Base-by-base conservation (phyloP, 2,113 vertebrate genomes). In the Andinoacara biseriatus region DNA sequence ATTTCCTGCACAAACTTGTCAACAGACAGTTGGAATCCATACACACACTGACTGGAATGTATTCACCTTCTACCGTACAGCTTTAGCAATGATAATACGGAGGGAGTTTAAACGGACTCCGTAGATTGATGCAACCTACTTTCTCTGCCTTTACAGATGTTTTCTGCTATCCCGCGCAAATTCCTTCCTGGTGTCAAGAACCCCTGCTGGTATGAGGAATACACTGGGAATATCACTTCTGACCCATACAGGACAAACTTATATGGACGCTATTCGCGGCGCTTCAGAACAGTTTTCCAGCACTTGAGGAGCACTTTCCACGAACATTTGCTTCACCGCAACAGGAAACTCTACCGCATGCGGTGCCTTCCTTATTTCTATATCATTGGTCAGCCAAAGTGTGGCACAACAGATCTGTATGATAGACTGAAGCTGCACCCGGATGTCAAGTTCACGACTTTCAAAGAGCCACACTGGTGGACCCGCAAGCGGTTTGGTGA, bases 381-480 rank as follows among this genome's bases (percentile, higher is more conserved):
- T 88, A 98, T 99, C 94, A 97, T 99, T 2, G 98, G 98, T 14
- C 98, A 99, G 83, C 98, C 98, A 58, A 99, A 99, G 91, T 99
- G 98, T 0, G 98, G 98, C 74, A 99, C 98, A 1, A 99, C 98
- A 0, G 98, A 99, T 90, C 95, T 99, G 60, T 99, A 99, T 0
- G 97, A 98, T 90, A 95, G 98, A 40, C 96, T 99, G 9, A 90
- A 96, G 83, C 93, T 98, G 81, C 98, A 99, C 89, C 98, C 98
- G 0, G 97, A 98, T 0, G 96, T 99, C 31, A 95, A 95, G 82
- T 99, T 99, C 95, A 97, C 97, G 0, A 97, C 96, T 13, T 97
- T 97, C 90, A 99, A 99, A 85, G 98, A 99, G 86, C 98, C 98
- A 0, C 98, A 99, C 89, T 99, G 98, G 98, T 99, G 98, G 98